phyloP scores from a whole-genome alignment of 2,113 vertebrate species.

The Meles meles region DNA sequence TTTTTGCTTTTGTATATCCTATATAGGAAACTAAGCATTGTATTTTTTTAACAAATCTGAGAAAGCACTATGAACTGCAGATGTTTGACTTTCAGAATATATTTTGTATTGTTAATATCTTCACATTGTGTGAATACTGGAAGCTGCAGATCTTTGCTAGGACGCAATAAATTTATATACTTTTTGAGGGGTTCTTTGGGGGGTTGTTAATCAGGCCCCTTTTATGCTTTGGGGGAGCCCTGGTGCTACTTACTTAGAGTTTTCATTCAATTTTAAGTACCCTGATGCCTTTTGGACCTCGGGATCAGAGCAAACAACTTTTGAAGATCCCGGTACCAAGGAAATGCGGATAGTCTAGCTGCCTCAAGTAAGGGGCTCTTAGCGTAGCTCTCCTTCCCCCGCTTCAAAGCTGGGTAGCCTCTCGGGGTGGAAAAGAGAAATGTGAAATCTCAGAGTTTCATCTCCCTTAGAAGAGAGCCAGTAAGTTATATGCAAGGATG shows the following conservation, averaged over 20 bases:
- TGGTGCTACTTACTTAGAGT: conserved; percentile 70
- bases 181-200: conserved; percentile 65
- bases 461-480: conserved; percentile 61
- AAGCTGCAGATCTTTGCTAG: conserved; percentile 71
- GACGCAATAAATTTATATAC: conserved; percentile 71
- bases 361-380: conserved; percentile 29
- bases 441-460: conserved; percentile 51
- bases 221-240: conserved; percentile 58
- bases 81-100: conserved; percentile 73
- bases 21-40: conserved; percentile 81
- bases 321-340: conserved; percentile 54
- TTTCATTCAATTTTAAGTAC: conserved; percentile 62
- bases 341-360: conserved; percentile 27
- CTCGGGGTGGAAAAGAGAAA: conserved; percentile 50
- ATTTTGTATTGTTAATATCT: conserved; percentile 77
- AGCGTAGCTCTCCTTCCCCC: conserved; percentile 19
- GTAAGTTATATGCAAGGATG: conserved; percentile 49
- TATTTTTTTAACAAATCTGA: conserved; percentile 82
- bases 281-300: conserved; percentile 64
- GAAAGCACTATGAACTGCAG: conserved; percentile 79
- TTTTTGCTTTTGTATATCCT: conserved; percentile 83
- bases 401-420: conserved; percentile 23
- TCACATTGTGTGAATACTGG: conserved; percentile 68
- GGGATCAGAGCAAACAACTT: conserved; percentile 44
- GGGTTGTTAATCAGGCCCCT: conserved; percentile 69